A percentile compares a stretch with the other conserved stretches of the same genome.
Evolutionary conservation across 2,113 vertebrate species (phyloP).

Genomic region (Cryptomyrus ogoouensis): DNA sequence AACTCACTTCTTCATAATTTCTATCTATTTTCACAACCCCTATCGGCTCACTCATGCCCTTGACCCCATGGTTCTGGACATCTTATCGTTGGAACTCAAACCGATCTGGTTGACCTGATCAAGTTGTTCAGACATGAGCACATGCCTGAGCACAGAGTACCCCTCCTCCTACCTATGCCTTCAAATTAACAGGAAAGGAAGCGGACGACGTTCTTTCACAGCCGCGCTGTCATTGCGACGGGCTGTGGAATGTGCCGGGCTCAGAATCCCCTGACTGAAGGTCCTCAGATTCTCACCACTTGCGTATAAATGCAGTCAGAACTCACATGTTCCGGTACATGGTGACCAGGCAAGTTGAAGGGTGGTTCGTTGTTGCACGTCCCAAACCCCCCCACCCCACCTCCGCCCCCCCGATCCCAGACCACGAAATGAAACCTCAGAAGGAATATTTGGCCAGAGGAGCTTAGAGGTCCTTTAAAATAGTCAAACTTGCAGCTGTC

Average conservation of each 20-base stretch:
- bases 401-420: too few species aligned
- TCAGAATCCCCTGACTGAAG: conserved; percentile 15
- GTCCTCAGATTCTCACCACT: conserved; percentile 18
- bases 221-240: conserved; percentile 13
- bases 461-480: conserved; percentile 1
- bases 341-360: neutral
- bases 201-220: conserved; percentile 7
- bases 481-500: conserved; percentile 19
- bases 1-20: conserved; percentile 17
- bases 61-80: conserved; percentile 18
- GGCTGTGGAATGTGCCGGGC: conserved; percentile 9
- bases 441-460: conserved; percentile 2
- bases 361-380: neutral
- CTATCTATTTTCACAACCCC: conserved; percentile 25
- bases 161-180: neutral
- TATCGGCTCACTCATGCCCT: neutral
- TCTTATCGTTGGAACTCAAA: conserved; percentile 31
- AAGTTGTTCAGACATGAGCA: conserved; percentile 26
- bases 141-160: conserved; percentile 17
- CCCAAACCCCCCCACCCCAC: neutral
- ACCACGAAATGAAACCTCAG: neutral
- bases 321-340: neutral
- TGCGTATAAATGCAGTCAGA: conserved; percentile 8
- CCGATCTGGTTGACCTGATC: conserved; percentile 19
- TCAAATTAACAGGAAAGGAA: conserved; percentile 13